phyloP scores from a whole-genome alignment of 53 echinoderm and acorn worm species.

The Glandiceps talaboti region DNA sequence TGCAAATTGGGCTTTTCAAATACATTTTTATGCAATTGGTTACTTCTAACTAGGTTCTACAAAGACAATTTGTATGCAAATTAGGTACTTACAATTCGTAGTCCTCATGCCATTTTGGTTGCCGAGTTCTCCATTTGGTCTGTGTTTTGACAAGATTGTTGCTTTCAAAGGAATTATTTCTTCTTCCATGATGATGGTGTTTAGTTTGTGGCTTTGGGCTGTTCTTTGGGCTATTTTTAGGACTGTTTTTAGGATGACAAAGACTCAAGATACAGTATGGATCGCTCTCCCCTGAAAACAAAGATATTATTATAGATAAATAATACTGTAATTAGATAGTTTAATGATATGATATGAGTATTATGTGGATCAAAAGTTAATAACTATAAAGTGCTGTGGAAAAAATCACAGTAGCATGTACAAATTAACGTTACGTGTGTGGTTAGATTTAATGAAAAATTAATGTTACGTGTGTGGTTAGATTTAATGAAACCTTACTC shows the following conservation, averaged over 20 bases:
- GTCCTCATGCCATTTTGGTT: background rate
- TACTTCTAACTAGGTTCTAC: no score
- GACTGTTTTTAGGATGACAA: conserved; percentile 14
- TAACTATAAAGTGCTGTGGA: background rate
- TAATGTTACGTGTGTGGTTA: no score
- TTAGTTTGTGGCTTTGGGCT: no score
- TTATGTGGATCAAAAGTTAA: background rate
- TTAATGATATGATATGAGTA: background rate
- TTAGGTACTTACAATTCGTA: background rate
- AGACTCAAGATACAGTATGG: conserved; percentile 80
- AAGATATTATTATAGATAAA: no score
- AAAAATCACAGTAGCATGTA: no score
- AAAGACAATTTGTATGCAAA: no score
- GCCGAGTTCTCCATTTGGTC: background rate
- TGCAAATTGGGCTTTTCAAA: no score
- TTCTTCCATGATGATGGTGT: background rate
- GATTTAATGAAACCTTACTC: no score
- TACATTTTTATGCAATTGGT: no score
- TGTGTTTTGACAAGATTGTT: background rate
- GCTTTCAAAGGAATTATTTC: background rate
- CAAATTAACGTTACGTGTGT: no score
- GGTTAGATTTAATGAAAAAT: no score
- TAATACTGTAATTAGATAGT: background rate
- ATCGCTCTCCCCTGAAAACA: conserved; percentile 62
- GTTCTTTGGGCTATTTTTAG: background rate